Conservation (phyloP, 2,113 vertebrate species). For the Prunella fulvescens region DNA sequence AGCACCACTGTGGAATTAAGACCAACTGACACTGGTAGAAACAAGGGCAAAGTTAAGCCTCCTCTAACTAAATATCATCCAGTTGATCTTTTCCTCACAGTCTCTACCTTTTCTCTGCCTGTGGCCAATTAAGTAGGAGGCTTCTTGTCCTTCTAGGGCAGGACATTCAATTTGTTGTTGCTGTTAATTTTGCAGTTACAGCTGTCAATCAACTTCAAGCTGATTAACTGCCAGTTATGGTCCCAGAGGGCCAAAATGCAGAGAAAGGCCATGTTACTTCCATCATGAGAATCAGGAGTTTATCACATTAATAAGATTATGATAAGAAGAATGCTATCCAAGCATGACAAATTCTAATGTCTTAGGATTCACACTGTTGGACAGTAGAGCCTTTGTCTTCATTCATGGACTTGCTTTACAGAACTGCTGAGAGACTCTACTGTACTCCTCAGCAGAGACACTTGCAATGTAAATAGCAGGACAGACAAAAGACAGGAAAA, state of each 20-base stretch:
- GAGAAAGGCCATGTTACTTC: background rate
- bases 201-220: background rate
- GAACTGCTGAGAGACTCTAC: background rate
- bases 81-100: background rate
- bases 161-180: background rate
- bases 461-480: background rate
- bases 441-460: background rate
- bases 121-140: background rate
- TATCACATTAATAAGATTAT: background rate
- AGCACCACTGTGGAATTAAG: background rate
- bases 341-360: background rate
- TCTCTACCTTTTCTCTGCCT: background rate
- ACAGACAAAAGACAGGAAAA: background rate
- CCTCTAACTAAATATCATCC: background rate
- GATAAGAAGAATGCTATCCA: background rate
- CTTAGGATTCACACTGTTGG: background rate
- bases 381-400: background rate
- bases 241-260: background rate
- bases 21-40: background rate
- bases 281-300: background rate
- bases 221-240: background rate
- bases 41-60: background rate
- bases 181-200: background rate
- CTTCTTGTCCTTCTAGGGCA: background rate
- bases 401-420: background rate